Evolutionary conservation across 2,888 invertebrate genomes (phyloP).

Genomic region (Tethea ocularis): DNA sequence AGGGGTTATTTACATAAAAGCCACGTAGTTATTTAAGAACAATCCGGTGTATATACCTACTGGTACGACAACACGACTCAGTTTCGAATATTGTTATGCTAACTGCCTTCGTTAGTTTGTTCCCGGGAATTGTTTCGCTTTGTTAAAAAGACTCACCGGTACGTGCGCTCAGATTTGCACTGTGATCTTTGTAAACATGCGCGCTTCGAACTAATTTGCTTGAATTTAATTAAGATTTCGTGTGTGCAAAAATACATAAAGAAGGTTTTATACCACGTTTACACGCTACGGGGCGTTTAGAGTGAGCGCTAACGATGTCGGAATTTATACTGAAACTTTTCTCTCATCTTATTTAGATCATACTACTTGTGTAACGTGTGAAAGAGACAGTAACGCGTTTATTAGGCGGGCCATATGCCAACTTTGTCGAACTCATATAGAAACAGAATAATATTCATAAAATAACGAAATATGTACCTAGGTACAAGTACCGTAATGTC

Average conservation of each 20-base stretch:
- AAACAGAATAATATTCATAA: too few species aligned
- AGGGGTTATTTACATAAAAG: slow-evolving; percentile 76
- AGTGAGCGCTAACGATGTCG: neutral
- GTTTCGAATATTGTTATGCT: slow-evolving; percentile 80
- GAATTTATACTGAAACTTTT: neutral
- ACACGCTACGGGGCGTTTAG: slow-evolving; percentile 14
- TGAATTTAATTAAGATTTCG: slow-evolving; percentile 47
- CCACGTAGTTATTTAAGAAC: slow-evolving; percentile 71
- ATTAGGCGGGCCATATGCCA: too few species aligned
- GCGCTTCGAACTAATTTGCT: slow-evolving; percentile 58
- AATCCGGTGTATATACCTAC: slow-evolving; percentile 55
- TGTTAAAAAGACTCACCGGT: slow-evolving; percentile 62
- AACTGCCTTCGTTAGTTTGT: slow-evolving; percentile 82
- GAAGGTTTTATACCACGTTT: slow-evolving; percentile 24
- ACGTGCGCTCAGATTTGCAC: slow-evolving; percentile 63
- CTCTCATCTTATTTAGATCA: too few species aligned
- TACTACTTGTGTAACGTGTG: too few species aligned
- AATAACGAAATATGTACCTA: too few species aligned
- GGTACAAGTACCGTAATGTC: too few species aligned
- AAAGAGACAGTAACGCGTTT: too few species aligned
- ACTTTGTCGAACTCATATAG: too few species aligned
- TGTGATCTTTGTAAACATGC: slow-evolving; percentile 55
- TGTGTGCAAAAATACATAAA: slow-evolving; percentile 19
- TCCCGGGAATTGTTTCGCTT: slow-evolving; percentile 75
- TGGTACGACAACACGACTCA: slow-evolving; percentile 40